Percentiles rank a stretch among this genome's conserved stretches.
Conservation (phyloP, 1,140 invertebrate species). For the Agrilus planipennis region DNA sequence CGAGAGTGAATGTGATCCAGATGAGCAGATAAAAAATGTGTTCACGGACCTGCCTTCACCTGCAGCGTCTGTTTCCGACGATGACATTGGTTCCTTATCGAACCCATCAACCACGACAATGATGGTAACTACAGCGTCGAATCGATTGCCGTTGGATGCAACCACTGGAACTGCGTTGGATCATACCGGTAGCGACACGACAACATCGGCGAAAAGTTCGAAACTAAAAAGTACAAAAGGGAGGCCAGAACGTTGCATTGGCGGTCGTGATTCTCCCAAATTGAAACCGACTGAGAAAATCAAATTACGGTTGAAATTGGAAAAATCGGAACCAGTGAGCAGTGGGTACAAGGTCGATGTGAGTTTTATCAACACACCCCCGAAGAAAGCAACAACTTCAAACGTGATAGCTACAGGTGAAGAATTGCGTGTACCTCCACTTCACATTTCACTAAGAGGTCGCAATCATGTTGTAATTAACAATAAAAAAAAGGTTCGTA, state of each 20-base stretch:
- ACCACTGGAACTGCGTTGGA: no score
- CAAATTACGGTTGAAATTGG: slow-evolving; percentile 69
- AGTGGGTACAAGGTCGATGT: slow-evolving; percentile 71
- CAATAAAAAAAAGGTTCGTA: slow-evolving; percentile 52
- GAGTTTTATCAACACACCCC: slow-evolving; percentile 50
- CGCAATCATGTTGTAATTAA: slow-evolving; percentile 80
- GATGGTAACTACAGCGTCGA: no score
- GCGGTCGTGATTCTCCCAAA: slow-evolving; percentile 30
- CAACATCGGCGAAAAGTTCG: slow-evolving; percentile 39
- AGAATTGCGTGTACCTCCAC: slow-evolving; percentile 72
- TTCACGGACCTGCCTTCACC: slow-evolving; percentile 29
- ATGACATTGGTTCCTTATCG: slow-evolving; percentile 30
- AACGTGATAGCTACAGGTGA: slow-evolving; percentile 38
- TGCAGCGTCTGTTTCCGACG: slow-evolving; percentile 24
- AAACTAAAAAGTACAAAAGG: slow-evolving; percentile 30
- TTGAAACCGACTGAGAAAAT: slow-evolving; percentile 57
- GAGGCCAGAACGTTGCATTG: slow-evolving; percentile 12
- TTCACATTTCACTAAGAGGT: slow-evolving; percentile 78
- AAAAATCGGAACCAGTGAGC: slow-evolving; percentile 65
- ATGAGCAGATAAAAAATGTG: slow-evolving; percentile 29
- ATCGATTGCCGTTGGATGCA: no score
- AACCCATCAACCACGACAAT: slow-evolving; percentile 29
- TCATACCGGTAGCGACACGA: slow-evolving; percentile 52
- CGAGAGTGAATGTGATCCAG: slow-evolving; percentile 33
- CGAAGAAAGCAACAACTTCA: slow-evolving; percentile 37